Percentiles rank a stretch among this genome's conserved stretches.
phyloP scores from a whole-genome alignment of 2,797 vertebrate genomes.

The Benthosema pterotum region DNA sequence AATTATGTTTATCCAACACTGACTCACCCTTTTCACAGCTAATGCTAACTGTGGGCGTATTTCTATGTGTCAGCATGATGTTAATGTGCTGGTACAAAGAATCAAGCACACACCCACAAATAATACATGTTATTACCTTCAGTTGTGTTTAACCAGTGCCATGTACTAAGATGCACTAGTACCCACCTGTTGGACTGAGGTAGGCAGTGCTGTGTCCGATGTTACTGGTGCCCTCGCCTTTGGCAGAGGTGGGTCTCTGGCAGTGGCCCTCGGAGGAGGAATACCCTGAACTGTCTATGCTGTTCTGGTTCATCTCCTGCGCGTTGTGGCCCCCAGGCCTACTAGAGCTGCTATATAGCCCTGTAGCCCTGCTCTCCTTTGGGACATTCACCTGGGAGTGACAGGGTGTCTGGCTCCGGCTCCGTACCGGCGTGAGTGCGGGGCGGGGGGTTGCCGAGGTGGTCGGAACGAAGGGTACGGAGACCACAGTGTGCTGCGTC shows the following conservation, averaged over 20 bases:
- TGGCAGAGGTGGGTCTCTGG: constrained; percentile 16
- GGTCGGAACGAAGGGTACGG: constrained; percentile 9
- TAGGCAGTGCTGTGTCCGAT: constrained; percentile 28
- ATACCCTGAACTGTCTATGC: constrained; percentile 74
- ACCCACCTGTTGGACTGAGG: constrained; percentile 47
- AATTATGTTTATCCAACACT: no score
- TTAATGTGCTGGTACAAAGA: no score
- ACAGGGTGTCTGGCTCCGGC: constrained; percentile 23
- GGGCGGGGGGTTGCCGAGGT: constrained; percentile 48
- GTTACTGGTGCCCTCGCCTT: neutral
- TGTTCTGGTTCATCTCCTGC: constrained; percentile 38
- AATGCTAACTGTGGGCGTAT: neutral
- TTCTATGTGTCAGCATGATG: neutral
- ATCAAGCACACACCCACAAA: no score
- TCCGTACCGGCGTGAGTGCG: constrained; percentile 40
- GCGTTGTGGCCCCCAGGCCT: constrained; percentile 12
- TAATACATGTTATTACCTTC: no score
- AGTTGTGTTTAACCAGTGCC: no score
- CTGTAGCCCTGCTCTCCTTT: constrained; percentile 10
- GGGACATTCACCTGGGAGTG: neutral
- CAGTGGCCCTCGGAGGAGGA: constrained; percentile 68
- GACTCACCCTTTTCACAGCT: neutral
- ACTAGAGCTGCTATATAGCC: constrained; percentile 19
- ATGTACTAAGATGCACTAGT: no score
- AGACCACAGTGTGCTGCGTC: constrained; percentile 31